Evolutionary conservation across 2,113 vertebrate genomes (phyloP).

Genomic region (Eretmochelys imbricata): DNA sequence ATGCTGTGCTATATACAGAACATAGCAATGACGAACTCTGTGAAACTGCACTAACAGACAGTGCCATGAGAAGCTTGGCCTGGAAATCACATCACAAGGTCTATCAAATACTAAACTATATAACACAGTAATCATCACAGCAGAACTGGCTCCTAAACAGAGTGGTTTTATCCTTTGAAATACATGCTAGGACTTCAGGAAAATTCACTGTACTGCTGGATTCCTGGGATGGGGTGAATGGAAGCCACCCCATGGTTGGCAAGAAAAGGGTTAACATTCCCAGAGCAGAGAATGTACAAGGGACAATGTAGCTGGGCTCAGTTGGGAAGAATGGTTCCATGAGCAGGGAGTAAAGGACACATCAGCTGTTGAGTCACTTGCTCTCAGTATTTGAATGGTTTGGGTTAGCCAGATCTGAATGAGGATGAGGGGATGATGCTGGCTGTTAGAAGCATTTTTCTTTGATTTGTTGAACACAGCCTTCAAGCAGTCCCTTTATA

Average conservation of each 20-base stretch:
- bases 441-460: background rate
- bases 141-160: constrained; percentile 34
- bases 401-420: fast-evolving
- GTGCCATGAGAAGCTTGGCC: background rate
- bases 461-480: background rate
- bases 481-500: background rate
- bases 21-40: background rate
- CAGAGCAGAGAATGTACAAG: background rate
- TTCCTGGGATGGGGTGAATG: constrained; percentile 10
- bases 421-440: background rate
- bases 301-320: background rate
- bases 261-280: background rate
- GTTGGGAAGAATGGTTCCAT: background rate
- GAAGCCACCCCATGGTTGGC: background rate
- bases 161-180: constrained; percentile 11
- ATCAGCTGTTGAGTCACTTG: background rate
- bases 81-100: background rate
- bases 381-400: background rate
- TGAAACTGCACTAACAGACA: background rate
- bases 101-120: constrained; percentile 56
- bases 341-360: background rate
- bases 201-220: constrained; percentile 1
- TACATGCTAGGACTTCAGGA: background rate
- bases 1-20: constrained; percentile 5
- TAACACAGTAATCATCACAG: constrained; percentile 4